Conservation (phyloP, 2,888 invertebrate genomes). For the Athalia rosae region DNA sequence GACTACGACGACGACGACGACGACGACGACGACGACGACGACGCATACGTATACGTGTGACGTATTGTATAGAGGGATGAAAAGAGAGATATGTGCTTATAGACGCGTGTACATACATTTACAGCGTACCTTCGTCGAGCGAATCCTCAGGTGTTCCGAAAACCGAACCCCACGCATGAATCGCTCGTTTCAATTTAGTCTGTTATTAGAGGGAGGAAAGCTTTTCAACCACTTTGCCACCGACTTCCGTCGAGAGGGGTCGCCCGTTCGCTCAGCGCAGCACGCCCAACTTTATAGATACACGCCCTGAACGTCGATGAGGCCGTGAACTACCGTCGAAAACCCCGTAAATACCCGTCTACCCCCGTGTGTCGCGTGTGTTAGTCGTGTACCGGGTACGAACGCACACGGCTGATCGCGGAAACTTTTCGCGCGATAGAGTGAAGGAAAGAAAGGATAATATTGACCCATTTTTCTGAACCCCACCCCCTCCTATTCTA, state of each 20-base stretch:
- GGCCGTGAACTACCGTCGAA: neutral
- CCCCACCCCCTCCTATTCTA: too few relatives aligned
- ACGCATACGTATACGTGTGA: too few relatives aligned
- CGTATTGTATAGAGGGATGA: neutral
- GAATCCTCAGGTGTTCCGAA: slow-evolving; percentile 28
- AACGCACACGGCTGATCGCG: too few relatives aligned
- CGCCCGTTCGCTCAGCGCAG: slow-evolving; percentile 20
- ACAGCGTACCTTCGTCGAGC: neutral
- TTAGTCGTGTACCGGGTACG: neutral
- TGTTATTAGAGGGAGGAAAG: slow-evolving; percentile 34
- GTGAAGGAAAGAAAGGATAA: neutral
- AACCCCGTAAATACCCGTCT: neutral
- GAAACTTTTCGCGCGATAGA: neutral
- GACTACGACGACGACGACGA: too few relatives aligned
- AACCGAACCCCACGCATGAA: slow-evolving; percentile 35
- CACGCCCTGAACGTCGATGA: slow-evolving; percentile 16
- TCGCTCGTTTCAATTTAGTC: slow-evolving; percentile 34
- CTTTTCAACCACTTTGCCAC: slow-evolving; percentile 21
- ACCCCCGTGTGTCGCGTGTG: neutral
- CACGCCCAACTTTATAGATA: neutral
- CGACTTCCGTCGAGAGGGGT: slow-evolving; percentile 22
- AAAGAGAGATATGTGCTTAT: neutral
- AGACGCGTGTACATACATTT: too few relatives aligned
- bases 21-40: too few relatives aligned
- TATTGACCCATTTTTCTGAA: too few relatives aligned